Evolutionary conservation across 1,140 invertebrate species (phyloP).

Genomic region (Papilio glaucus): DNA sequence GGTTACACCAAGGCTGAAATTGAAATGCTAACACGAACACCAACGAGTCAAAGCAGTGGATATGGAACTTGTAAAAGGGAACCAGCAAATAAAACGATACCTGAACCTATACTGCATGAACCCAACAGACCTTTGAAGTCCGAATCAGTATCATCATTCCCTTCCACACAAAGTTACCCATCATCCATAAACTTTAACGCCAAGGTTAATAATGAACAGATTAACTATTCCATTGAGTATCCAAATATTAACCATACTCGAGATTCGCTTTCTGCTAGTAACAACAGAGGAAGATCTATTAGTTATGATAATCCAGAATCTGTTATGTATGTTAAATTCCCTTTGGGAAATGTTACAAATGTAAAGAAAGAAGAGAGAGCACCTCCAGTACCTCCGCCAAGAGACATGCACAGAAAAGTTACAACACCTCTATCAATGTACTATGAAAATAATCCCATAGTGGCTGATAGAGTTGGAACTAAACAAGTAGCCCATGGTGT

Average conservation of each 20-base stretch:
- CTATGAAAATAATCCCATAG: conserved; percentile 75
- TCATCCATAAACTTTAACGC: conserved; percentile 83
- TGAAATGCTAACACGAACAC: conserved; percentile 79
- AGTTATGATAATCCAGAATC: conserved; percentile 72
- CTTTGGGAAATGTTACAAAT: conserved; percentile 76
- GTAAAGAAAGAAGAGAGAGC: conserved; percentile 74
- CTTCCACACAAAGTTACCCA: conserved; percentile 79
- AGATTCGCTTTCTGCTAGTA: conserved; percentile 64
- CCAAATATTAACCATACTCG: conserved; percentile 68
- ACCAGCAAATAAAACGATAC: conserved; percentile 60
- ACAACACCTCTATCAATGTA: conserved; percentile 80
- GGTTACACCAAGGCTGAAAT: conserved; percentile 81
- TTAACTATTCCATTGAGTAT: conserved; percentile 81
- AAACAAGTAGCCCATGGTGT: conserved; percentile 63
- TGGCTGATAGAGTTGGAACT: conserved; percentile 57
- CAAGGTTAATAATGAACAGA: conserved; percentile 82
- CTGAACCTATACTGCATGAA: conserved; percentile 64
- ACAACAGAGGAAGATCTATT: conserved; percentile 66
- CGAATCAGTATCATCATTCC: conserved; percentile 81
- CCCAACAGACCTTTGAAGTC: conserved; percentile 70
- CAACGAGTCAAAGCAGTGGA: conserved; percentile 79
- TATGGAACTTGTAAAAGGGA: conserved; percentile 80
- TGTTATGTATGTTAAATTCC: conserved; percentile 81
- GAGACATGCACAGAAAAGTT: conserved; percentile 86
- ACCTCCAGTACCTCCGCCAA: conserved; percentile 88